Evolutionary conservation across 1,140 invertebrate genomes (phyloP).

Genomic region (Aphis gossypii): DNA sequence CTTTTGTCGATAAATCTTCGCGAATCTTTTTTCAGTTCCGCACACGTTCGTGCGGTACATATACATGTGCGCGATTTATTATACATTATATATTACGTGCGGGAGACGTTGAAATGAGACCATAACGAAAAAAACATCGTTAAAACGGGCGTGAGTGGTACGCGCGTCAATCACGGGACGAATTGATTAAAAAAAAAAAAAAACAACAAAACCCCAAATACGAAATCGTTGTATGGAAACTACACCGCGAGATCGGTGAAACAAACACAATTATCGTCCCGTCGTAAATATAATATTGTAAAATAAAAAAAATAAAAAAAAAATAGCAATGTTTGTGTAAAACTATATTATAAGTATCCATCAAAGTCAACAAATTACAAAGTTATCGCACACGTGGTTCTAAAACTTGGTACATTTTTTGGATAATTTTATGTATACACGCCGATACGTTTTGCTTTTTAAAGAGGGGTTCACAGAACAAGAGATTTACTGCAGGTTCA

Average conservation of each 20-base stretch:
- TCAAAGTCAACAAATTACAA: too few relatives aligned
- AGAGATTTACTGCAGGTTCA: too few relatives aligned
- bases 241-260: background rate
- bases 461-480: too few relatives aligned
- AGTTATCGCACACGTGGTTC: too few relatives aligned
- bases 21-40: background rate
- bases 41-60: background rate
- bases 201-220: background rate
- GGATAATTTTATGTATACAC: too few relatives aligned
- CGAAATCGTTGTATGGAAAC: background rate
- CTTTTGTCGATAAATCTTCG: background rate
- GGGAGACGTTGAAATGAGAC: background rate
- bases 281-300: background rate
- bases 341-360: too few relatives aligned
- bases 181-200: background rate
- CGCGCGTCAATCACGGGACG: too few relatives aligned
- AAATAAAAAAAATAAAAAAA: background rate
- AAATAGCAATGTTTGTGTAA: too few relatives aligned
- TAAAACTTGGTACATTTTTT: too few relatives aligned
- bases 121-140: background rate
- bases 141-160: background rate
- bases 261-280: background rate
- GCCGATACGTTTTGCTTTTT: too few relatives aligned
- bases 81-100: background rate
- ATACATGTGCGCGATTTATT: too few relatives aligned